Conservation (phyloP, 1,140 invertebrate species). For the Ips typographus region DNA sequence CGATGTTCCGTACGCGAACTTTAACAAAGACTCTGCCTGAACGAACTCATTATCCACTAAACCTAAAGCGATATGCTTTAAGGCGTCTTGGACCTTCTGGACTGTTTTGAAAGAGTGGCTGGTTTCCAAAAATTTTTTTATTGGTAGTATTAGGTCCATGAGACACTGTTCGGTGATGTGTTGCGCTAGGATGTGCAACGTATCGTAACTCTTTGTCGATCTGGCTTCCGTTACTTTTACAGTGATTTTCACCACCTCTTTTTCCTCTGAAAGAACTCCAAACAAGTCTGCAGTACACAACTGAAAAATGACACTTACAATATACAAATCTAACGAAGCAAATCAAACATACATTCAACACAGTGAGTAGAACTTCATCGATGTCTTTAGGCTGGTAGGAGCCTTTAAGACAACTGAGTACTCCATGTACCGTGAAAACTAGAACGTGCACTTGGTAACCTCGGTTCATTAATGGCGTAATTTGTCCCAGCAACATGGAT, state of each 20-base stretch:
- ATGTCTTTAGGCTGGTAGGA: constrained; percentile 72
- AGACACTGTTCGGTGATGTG: constrained; percentile 77
- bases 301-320: constrained; percentile 48
- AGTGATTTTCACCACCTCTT: constrained; percentile 82
- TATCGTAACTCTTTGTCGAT: constrained; percentile 85
- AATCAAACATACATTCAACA: constrained; percentile 63
- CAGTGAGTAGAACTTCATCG: constrained; percentile 72
- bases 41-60: constrained; percentile 80
- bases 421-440: constrained; percentile 82
- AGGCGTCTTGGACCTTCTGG: constrained; percentile 76
- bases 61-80: constrained; percentile 76
- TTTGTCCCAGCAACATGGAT: constrained; percentile 74
- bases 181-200: constrained; percentile 77
- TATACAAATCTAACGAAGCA: background rate
- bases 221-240: constrained; percentile 79
- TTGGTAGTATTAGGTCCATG: constrained; percentile 74
- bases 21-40: constrained; percentile 67
- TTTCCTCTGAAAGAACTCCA: constrained; percentile 85
- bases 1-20: constrained; percentile 79
- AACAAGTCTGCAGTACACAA: constrained; percentile 87
- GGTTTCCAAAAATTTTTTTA: constrained; percentile 77
- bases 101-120: constrained; percentile 80
- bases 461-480: constrained; percentile 76
- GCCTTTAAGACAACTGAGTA: constrained; percentile 71
- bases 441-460: constrained; percentile 95